phyloP scores from a whole-genome alignment of 2,113 vertebrate species.

The Elachura formosa region DNA sequence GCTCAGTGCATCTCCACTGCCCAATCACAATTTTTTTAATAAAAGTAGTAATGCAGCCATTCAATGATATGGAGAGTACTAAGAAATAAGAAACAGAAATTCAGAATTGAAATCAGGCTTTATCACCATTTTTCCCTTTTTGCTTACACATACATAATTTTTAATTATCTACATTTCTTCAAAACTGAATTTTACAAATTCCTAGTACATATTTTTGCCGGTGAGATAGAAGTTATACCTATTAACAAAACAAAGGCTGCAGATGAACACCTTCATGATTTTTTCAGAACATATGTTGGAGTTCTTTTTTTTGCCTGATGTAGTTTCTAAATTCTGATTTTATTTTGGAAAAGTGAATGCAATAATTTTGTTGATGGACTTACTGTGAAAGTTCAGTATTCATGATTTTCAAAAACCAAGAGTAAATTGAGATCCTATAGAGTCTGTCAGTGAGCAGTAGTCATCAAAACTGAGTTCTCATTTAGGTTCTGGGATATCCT shows the following conservation, averaged over 20 bases:
- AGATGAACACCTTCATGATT: neutral
- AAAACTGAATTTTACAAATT: neutral
- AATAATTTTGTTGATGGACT: neutral
- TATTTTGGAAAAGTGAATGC: neutral
- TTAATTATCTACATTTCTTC: neutral
- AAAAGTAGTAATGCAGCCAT: neutral
- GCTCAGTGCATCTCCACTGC: neutral
- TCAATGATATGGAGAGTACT: neutral
- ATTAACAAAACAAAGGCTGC: neutral
- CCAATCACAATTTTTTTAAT: neutral
- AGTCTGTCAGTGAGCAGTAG: neutral
- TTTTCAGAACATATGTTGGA: neutral
- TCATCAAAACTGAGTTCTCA: neutral
- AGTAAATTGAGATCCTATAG: neutral
- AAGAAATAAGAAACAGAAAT: neutral
- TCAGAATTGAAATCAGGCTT: neutral
- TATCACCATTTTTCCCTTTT: neutral
- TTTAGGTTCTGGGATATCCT: neutral
- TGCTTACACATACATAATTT: neutral
- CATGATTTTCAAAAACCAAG: neutral
- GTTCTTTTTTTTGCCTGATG: neutral
- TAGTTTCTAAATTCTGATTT: neutral
- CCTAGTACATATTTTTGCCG: neutral
- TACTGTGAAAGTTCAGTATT: neutral
- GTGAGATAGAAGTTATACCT: neutral